Evolutionary conservation across 2,888 invertebrate species (phyloP).

Genomic region (Drosophila rubida): DNA sequence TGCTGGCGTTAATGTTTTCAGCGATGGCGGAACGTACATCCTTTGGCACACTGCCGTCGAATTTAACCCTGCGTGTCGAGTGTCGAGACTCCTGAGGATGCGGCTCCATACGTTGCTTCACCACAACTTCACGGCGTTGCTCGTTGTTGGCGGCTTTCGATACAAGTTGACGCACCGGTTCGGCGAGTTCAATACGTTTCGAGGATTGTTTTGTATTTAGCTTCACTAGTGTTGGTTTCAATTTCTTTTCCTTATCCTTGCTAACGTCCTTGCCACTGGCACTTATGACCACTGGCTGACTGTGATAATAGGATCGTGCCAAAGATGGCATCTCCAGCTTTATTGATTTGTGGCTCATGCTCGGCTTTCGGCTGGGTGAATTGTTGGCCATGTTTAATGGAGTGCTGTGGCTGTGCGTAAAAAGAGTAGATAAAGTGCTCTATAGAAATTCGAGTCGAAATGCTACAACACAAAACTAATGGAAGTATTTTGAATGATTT

Average conservation of each 20-base stretch:
- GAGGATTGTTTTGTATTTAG: conserved; percentile 5
- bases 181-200: conserved; percentile 27
- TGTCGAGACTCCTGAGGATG: conserved; percentile 7
- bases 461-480: conserved; percentile 24
- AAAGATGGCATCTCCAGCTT: conserved; percentile 31
- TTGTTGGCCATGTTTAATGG: conserved; percentile 34
- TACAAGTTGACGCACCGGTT: not conserved
- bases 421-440: conserved; percentile 2
- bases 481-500: conserved; percentile 6
- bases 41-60: conserved; percentile 6
- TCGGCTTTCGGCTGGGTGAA: conserved; percentile 32
- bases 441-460: conserved; percentile 34
- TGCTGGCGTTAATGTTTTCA: conserved; percentile 12
- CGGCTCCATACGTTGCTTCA: conserved; percentile 11
- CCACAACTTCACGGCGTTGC: conserved; percentile 3
- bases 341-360: conserved; percentile 28
- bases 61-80: conserved; percentile 19
- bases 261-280: conserved; percentile 34
- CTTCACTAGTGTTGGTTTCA: conserved; percentile 7
- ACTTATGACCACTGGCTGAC: conserved; percentile 13
- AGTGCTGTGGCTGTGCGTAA: conserved; percentile 1
- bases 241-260: conserved; percentile 32
- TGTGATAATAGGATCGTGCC: conserved; percentile 9
- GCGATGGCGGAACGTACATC: conserved; percentile 12
- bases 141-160: conserved; percentile 2